phyloP scores from a whole-genome alignment of 2,888 invertebrate genomes.

The Pteria penguin region DNA sequence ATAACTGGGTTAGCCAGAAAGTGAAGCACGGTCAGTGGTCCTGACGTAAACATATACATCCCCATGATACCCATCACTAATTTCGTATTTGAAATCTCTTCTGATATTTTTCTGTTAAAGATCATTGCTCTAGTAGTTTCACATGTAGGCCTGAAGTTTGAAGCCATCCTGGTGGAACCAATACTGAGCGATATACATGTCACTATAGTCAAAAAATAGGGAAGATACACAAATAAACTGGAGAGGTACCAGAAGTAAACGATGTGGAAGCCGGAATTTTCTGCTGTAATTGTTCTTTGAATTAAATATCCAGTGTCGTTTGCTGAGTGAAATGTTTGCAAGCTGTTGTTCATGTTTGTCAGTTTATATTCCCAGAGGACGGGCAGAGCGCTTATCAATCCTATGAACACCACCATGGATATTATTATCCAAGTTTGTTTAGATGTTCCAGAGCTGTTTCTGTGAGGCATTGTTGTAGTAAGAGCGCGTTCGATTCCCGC shows the following conservation, averaged over 20 bases:
- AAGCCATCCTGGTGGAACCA: constrained; percentile 57
- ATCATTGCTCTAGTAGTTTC: constrained; percentile 65
- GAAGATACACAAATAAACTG: constrained; percentile 73
- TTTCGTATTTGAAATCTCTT: constrained; percentile 70
- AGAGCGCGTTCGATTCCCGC: constrained; percentile 74
- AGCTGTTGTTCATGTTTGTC: not conserved
- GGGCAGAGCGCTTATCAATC: constrained; percentile 75
- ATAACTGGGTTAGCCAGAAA: constrained; percentile 62
- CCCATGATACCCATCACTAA: constrained; percentile 70
- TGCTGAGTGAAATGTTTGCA: not conserved
- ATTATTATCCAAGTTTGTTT: constrained; percentile 73
- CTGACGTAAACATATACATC: constrained; percentile 71
- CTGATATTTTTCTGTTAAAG: constrained; percentile 67
- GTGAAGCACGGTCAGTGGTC: constrained; percentile 69
- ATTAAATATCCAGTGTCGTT: constrained; percentile 42
- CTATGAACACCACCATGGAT: constrained; percentile 71
- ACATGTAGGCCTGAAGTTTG: constrained; percentile 64
- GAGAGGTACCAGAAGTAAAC: constrained; percentile 78
- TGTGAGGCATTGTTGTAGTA: constrained; percentile 66
- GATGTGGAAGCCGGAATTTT: constrained; percentile 71
- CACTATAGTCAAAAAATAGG: constrained; percentile 68
- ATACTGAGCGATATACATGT: constrained; percentile 67
- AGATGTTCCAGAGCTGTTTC: constrained; percentile 66
- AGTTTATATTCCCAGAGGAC: constrained; percentile 75
- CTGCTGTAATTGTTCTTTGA: constrained; percentile 61